phyloP scores from a whole-genome alignment of 2,113 vertebrate genomes.

The Pelobates fuscus region DNA sequence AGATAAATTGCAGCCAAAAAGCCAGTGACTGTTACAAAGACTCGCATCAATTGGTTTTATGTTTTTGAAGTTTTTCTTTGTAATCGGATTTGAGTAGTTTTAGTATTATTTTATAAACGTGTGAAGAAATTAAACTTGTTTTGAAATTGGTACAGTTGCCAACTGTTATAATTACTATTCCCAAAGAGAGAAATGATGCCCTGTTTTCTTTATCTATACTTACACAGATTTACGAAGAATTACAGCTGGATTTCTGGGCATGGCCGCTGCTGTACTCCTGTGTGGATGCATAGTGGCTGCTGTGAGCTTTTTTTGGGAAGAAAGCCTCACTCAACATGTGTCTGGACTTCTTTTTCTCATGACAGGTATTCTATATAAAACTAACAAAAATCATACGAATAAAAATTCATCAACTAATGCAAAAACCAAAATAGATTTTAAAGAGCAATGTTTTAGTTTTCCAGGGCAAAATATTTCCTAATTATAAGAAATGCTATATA shows the following conservation, averaged over 20 bases:
- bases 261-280: slow-evolving; percentile 78
- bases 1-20: too few relatives aligned
- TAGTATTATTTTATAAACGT: slow-evolving; percentile 1
- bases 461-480: too few relatives aligned
- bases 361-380: slow-evolving; percentile 69
- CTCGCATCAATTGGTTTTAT: not conserved
- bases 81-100: not conserved
- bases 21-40: too few relatives aligned
- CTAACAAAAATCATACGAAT: too few relatives aligned
- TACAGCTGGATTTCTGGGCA: slow-evolving; percentile 78
- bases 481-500: too few relatives aligned
- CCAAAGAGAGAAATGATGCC: not conserved
- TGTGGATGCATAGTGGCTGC: slow-evolving; percentile 76
- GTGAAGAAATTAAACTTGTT: slow-evolving; percentile 12
- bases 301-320: slow-evolving; percentile 83
- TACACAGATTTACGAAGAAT: slow-evolving; percentile 76
- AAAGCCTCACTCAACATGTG: slow-evolving; percentile 79
- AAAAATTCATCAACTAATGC: too few relatives aligned
- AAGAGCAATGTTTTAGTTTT: too few relatives aligned
- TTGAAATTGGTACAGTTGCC: not conserved
- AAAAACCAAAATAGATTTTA: too few relatives aligned
- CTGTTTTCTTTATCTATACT: slow-evolving; percentile 44
- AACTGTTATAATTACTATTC: not conserved
- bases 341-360: slow-evolving; percentile 84
- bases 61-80: not conserved